Evolutionary conservation across 2,113 vertebrate genomes (phyloP).

Genomic region (Melanerpes formicivorus): DNA sequence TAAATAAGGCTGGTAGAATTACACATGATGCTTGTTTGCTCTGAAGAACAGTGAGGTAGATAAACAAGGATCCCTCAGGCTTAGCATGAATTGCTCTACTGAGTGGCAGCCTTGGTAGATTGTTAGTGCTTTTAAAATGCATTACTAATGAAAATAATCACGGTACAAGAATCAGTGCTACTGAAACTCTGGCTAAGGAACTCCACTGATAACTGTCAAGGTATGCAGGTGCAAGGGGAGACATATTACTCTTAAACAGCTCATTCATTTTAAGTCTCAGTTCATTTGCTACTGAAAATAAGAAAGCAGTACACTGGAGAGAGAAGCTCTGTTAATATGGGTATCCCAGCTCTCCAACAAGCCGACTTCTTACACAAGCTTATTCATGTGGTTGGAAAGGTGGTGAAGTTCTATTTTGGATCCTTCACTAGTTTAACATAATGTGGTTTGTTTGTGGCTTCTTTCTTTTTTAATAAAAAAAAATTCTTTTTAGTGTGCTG

Average conservation of each 20-base stretch:
- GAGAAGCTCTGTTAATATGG: slow-evolving; percentile 41
- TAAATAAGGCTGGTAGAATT: slow-evolving; percentile 40
- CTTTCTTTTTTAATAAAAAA: too few relatives aligned
- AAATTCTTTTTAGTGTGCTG: not conserved
- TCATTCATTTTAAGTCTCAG: slow-evolving; percentile 61
- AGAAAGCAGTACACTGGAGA: slow-evolving; percentile 34
- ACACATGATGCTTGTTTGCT: not conserved
- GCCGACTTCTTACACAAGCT: not conserved
- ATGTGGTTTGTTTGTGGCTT: not conserved
- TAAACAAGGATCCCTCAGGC: slow-evolving; percentile 1
- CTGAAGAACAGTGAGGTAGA: not conserved
- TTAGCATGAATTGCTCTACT: not conserved
- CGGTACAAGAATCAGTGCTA: not conserved
- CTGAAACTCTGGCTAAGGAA: not conserved
- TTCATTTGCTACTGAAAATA: slow-evolving; percentile 61
- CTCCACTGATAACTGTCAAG: not conserved
- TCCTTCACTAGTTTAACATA: not conserved
- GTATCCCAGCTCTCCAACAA: slow-evolving; percentile 11
- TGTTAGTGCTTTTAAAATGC: not conserved
- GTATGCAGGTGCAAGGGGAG: slow-evolving; percentile 26
- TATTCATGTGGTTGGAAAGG: not conserved
- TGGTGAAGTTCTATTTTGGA: not conserved
- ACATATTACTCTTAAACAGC: slow-evolving; percentile 46
- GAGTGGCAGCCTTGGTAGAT: not conserved
- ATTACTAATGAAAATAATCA: slow-evolving; percentile 21